Evolutionary conservation across 2,888 invertebrate species (phyloP).

Genomic region (Eupsilia transversa): DNA sequence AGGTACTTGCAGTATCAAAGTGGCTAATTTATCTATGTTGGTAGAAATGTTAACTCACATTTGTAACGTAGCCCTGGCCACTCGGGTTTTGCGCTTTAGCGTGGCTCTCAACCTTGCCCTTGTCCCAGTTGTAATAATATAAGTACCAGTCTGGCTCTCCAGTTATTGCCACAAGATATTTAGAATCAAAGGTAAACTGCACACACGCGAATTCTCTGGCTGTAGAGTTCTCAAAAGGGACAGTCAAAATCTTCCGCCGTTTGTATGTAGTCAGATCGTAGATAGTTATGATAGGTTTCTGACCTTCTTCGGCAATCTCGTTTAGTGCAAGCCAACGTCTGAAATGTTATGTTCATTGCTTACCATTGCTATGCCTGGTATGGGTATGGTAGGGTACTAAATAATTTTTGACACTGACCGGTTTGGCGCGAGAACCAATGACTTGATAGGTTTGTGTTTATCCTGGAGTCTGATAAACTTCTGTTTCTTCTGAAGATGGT

Average conservation of each 20-base stretch:
- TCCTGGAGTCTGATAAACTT: slow-evolving; percentile 93
- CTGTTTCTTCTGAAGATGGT: slow-evolving; percentile 93
- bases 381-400: background rate
- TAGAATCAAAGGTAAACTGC: slow-evolving; percentile 95
- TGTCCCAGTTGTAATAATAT: slow-evolving; percentile 95
- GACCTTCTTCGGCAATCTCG: slow-evolving; percentile 91
- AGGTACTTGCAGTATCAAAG: background rate
- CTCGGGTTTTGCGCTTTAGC: slow-evolving; percentile 93
- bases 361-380: background rate
- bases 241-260: slow-evolving; percentile 92
- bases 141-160: slow-evolving; percentile 96
- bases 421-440: slow-evolving; percentile 92
- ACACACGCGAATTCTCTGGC: slow-evolving; percentile 93
- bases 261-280: slow-evolving; percentile 93
- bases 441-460: slow-evolving; percentile 91
- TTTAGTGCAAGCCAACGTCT: slow-evolving; percentile 92
- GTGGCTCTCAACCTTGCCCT: slow-evolving; percentile 94
- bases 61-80: slow-evolving; percentile 92
- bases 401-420: slow-evolving; percentile 87
- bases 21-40: no score
- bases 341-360: slow-evolving; percentile 62
- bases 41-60: slow-evolving; percentile 72
- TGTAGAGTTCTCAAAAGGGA: slow-evolving; percentile 91
- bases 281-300: slow-evolving; percentile 92
- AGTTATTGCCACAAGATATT: slow-evolving; percentile 94